Conservation (phyloP, 2,113 vertebrate genomes). For the Tyto alba region DNA sequence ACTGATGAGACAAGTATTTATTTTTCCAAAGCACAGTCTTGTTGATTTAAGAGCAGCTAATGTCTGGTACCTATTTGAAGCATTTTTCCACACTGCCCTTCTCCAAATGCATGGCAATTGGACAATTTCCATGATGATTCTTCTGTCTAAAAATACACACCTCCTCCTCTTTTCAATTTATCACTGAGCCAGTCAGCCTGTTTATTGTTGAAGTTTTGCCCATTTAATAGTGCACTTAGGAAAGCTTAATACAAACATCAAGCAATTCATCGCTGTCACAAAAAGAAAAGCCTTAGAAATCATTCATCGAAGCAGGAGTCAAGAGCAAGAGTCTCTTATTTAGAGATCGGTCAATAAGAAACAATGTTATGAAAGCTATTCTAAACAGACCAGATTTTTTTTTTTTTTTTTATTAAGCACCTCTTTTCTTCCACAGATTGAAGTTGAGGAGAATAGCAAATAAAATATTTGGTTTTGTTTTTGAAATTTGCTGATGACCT, state of each 20-base stretch:
- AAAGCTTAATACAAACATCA: slow-evolving; percentile 27
- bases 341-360: slow-evolving; percentile 9
- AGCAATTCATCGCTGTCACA: slow-evolving; percentile 2
- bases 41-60: neutral
- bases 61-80: neutral
- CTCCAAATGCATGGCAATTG: neutral
- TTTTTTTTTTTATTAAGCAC: neutral
- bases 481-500: neutral
- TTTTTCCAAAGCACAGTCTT: neutral
- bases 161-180: neutral
- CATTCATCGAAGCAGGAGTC: slow-evolving; percentile 9
- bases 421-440: neutral
- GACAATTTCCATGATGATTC: slow-evolving; percentile 27
- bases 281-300: slow-evolving; percentile 17
- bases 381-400: neutral
- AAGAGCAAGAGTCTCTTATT: slow-evolving; percentile 27
- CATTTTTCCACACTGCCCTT: neutral
- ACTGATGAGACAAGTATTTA: neutral
- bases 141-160: slow-evolving; percentile 3
- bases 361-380: neutral
- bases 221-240: slow-evolving; percentile 1
- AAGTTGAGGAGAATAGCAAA: neutral
- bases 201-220: slow-evolving; percentile 20
- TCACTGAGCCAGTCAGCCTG: neutral
- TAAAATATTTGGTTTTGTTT: neutral